These are phyloP conservation scores for Craseonycteris thonglongyai DNA, from an alignment of 2,113 vertebrate species.

Conservation along the genomic window DNA sequence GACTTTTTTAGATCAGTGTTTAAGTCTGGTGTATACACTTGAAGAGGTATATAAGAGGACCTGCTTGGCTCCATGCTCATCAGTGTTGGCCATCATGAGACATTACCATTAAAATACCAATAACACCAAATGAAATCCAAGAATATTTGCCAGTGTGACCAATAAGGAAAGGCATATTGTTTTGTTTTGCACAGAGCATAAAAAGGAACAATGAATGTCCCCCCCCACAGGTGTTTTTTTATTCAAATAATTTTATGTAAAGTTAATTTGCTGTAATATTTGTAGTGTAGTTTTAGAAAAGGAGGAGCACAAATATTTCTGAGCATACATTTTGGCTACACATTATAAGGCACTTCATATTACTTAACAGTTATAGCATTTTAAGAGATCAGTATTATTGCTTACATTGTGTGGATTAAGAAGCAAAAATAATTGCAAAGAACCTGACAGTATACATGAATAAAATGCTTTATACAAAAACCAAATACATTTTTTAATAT, in stretches of 20 bases:
- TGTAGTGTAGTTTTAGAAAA: not conserved
- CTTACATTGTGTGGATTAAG: not conserved
- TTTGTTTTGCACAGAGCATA: not conserved
- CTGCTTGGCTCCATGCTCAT: not conserved
- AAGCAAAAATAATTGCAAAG: not conserved
- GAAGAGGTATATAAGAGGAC: not conserved
- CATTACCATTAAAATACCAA: not conserved
- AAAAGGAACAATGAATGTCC: not conserved
- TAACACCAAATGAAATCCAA: not conserved
- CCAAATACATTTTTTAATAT: not conserved
- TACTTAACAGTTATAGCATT: not conserved
- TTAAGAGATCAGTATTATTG: not conserved
- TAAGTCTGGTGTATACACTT: not conserved
- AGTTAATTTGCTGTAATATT: constrained; percentile 20
- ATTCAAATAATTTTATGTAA: constrained; percentile 3
- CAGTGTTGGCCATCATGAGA: not conserved
- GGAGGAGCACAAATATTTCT: not conserved
- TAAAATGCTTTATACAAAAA: not conserved
- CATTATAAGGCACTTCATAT: not conserved
- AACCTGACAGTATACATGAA: not conserved
- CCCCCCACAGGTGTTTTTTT: not conserved
- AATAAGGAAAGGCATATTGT: not conserved
- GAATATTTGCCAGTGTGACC: not conserved
- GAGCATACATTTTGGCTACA: not conserved
- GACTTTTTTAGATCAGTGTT: not conserved